Base-by-base conservation (phyloP, 2,888 invertebrate genomes). In the Himalopsyche japonica region DNA sequence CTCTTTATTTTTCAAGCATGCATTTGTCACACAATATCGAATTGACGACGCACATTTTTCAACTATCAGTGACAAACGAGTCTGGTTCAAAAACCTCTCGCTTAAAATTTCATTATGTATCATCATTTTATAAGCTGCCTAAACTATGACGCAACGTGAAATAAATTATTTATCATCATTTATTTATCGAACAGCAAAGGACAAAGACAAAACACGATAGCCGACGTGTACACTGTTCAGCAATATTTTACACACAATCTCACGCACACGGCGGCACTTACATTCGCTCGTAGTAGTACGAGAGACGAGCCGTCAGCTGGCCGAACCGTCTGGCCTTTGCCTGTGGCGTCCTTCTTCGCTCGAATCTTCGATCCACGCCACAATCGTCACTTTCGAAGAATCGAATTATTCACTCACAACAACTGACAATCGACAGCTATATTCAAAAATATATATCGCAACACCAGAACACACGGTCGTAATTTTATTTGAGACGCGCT, bases 401-500 rank as follows among this genome's bases (percentile, higher is more conserved):
- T 27, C 77, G 37, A 27, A n/a, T n/a, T 37, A 37, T 24, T 34
- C 34, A 77, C 34, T 43, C 34, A 77, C 77, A 77, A n/a, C 18
- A 77, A 20, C n/a, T 34, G 32, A 77, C 34, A 34, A 34, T 43
- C 20, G 3, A 77, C 77, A 77, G 77, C 77, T 77, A 77, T 77
- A 77, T 77, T 24, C 43, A 37, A 34, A 77, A 32, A n/a, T 0
- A 34, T 37, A 77, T 37, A 77, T 37, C 77, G 43, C 77, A 37
- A 37, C 77, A 77, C 34, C 77, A 77, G 77, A 34, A 77, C 77
- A 43, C 37, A 77, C 34, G 37, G 77, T 43, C 43, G 43, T 43
- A 43, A 49, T 78, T 49, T 77, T 78, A 30, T 77, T 82, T 78
- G 70, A 49, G 82, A 82, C 82, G 43, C 82, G 47, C 70, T 70